A percentile compares a stretch with the other conserved stretches of the same genome.
Conservation (phyloP, 1,140 invertebrate genomes). For the Luehdorfia chinensis region DNA sequence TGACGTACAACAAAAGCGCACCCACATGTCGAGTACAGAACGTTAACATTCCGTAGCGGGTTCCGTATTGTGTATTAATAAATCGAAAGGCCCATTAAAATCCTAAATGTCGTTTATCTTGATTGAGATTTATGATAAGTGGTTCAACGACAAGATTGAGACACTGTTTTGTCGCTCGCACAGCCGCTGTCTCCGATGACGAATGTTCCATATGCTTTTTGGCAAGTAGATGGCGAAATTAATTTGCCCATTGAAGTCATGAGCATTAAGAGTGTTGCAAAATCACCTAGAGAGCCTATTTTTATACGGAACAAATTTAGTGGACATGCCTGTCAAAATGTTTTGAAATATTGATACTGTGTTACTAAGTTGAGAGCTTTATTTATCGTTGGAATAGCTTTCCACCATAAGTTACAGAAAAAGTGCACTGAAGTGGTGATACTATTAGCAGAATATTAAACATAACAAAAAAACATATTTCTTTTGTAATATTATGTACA, state of each 20-base stretch:
- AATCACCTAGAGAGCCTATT: constrained; percentile 4
- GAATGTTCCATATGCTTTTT: constrained; percentile 25
- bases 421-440: no score
- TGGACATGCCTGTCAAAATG: constrained; percentile 1
- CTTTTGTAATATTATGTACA: no score
- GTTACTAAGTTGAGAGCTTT: no score
- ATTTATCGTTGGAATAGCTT: no score
- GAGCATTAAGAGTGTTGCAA: not conserved
- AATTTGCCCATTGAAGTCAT: constrained; percentile 10
- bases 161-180: constrained; percentile 33
- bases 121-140: constrained; percentile 70
- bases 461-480: no score
- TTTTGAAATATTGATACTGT: constrained; percentile 1
- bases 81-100: constrained; percentile 60
- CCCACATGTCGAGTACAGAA: not conserved
- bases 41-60: constrained; percentile 26
- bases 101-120: constrained; percentile 66
- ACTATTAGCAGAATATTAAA: no score
- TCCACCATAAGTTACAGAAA: no score
- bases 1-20: constrained; percentile 2
- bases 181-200: constrained; percentile 20
- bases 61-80: constrained; percentile 51
- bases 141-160: constrained; percentile 53
- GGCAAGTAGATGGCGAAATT: constrained; percentile 12
- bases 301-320: constrained; percentile 6